phyloP scores from a whole-genome alignment of 2,797 vertebrate species.

The Spinus pinus region DNA sequence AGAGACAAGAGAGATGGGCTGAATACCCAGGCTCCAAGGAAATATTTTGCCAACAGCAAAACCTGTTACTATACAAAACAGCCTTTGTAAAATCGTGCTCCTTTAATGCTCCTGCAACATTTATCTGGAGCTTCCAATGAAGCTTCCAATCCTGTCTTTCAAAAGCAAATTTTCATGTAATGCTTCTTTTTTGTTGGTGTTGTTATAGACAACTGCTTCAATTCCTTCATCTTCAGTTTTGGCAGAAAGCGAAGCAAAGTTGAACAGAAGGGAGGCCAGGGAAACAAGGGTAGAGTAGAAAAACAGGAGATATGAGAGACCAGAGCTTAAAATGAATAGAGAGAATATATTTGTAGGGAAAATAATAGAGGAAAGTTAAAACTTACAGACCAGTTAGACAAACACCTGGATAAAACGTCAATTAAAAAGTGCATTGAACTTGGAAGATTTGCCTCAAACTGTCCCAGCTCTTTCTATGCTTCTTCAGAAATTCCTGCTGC shows the following conservation, averaged over 20 bases:
- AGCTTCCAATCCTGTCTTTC: neutral
- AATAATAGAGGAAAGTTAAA: neutral
- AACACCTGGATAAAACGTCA: accelerated
- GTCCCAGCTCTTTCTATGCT: neutral
- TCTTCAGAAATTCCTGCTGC: neutral
- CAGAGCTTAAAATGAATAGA: neutral
- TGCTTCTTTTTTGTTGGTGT: neutral
- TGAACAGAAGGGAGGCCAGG: neutral
- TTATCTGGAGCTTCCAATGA: neutral
- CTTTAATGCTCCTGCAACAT: neutral
- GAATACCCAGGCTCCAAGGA: neutral
- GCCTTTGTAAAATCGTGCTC: neutral
- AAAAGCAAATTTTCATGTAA: neutral
- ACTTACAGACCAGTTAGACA: neutral
- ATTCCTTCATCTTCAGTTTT: neutral
- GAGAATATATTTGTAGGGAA: neutral
- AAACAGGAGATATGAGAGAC: neutral
- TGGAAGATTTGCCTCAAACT: neutral
- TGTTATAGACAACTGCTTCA: neutral
- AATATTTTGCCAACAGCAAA: neutral
- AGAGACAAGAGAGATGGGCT: neutral
- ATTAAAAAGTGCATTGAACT: neutral
- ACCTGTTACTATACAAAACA: neutral
- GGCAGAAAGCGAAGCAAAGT: neutral
- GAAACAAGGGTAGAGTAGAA: neutral